Evolutionary conservation across 2,113 vertebrate species (phyloP).

Genomic region (Hydrolagus affinis): DNA sequence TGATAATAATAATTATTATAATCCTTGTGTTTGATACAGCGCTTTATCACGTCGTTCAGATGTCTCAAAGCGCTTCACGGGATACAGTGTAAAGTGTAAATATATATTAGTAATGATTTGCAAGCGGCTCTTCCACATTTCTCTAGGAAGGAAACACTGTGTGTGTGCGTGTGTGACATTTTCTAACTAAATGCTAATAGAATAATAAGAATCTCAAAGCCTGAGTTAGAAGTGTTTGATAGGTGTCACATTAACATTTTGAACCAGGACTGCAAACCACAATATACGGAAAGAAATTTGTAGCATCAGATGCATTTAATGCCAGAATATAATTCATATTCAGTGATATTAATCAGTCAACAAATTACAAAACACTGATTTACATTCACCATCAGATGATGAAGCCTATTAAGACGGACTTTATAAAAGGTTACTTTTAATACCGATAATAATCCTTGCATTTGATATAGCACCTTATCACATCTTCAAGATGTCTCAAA

Average conservation of each 20-base stretch:
- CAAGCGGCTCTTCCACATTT: background rate
- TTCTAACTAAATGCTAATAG: conserved; percentile 34
- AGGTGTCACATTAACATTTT: conserved; percentile 36
- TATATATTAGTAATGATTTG: background rate
- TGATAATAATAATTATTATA: too few relatives aligned
- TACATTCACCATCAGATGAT: background rate
- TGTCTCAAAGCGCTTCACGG: background rate
- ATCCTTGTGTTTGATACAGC: too few relatives aligned
- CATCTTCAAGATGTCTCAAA: too few relatives aligned
- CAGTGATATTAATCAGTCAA: background rate
- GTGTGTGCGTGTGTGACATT: background rate
- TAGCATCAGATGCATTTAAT: too few relatives aligned
- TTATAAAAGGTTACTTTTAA: background rate
- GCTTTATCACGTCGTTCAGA: too few relatives aligned
- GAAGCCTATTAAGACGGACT: background rate
- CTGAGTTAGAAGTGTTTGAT: conserved; percentile 17
- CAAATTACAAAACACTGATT: too few relatives aligned
- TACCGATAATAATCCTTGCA: too few relatives aligned
- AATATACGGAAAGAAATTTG: background rate
- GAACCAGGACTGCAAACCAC: background rate
- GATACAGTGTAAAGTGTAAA: background rate
- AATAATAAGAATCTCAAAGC: conserved; percentile 36
- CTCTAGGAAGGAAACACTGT: background rate
- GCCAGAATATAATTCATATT: background rate
- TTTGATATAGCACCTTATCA: too few relatives aligned